Base-by-base conservation (phyloP, 2,888 invertebrate genomes). In the Tiliacea citrago region DNA sequence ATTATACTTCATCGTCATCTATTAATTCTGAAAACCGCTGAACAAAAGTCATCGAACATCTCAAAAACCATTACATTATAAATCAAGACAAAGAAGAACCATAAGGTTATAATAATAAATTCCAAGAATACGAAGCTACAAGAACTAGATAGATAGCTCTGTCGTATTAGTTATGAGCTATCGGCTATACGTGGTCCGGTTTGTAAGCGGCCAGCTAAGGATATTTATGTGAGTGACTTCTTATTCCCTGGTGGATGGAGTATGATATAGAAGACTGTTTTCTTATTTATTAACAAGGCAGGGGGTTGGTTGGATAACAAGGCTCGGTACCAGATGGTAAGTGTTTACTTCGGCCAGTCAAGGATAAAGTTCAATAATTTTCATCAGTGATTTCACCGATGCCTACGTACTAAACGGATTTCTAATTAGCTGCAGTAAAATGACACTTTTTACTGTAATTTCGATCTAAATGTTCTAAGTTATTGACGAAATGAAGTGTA, bases 161-260 rank as follows among this genome's bases (percentile, higher is more conserved):
- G 73, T 79, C 82, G 45, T 80, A 61, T 84, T 84, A 72, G 60
- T 51, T 65, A 71, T 84, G 84, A 82, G 57, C 66, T 81, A 84
- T 82, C 68, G 82, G 55, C 39, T 55, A 55, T 72, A 82, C 84
- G 82, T 82, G 84, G 71, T 35, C 60, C 53, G 68, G 49, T 39
- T 81, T n/a, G 49, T 29, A 42, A 79, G 35, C 63, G 47, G 13
- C 39, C 53, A 24, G 57, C 77, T 8, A 16, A 47, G 9, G 53
- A 79, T 61, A 80, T 82, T 78, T 83, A 83, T 79, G 67, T 51
- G 51, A 67, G 13, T 57, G 24, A 73, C 55, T 79, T 55, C 60
- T 49, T 67, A 75, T 66, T 55, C 63, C 35, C 35, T 76, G 47
- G 35, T 24, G 55, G 57, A 49, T 47, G 21, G 45, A 21, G 49